These are phyloP conservation scores for Crotalus helleri DNA, from an alignment of 2,113 vertebrate genomes.

Conservation along the genomic window DNA sequence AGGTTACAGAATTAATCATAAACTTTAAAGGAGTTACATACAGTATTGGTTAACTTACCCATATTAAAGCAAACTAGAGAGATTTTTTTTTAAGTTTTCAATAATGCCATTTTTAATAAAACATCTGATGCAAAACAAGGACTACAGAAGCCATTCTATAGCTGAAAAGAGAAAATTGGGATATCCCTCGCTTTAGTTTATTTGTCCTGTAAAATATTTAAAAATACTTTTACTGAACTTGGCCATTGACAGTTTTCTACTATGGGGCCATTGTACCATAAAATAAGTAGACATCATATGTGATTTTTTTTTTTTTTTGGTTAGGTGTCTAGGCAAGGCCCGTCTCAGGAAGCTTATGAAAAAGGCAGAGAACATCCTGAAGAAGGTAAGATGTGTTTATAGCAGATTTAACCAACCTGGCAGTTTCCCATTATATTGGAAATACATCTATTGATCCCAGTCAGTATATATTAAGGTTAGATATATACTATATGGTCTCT, in stretches of 20 bases:
- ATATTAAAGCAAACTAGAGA: slow-evolving; percentile 28
- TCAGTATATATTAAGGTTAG: not conserved
- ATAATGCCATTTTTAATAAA: not conserved
- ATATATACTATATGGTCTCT: not conserved
- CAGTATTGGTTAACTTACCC: slow-evolving; percentile 39
- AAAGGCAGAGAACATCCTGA: slow-evolving; percentile 92
- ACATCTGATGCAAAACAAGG: not conserved
- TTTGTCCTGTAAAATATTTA: not conserved
- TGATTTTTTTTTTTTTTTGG: slow-evolving; percentile 9
- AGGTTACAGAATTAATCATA: slow-evolving; percentile 21
- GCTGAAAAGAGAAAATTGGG: not conserved
- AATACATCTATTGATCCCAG: not conserved
- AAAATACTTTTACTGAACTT: not conserved
- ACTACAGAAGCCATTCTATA: not conserved
- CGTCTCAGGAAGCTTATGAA: slow-evolving; percentile 88
- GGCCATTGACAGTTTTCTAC: not conserved
- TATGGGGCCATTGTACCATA: not conserved
- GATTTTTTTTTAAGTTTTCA: not conserved
- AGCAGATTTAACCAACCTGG: not conserved
- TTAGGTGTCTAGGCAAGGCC: slow-evolving; percentile 87
- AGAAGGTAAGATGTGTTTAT: slow-evolving; percentile 81
- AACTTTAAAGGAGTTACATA: slow-evolving; percentile 49
- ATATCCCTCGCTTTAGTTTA: not conserved
- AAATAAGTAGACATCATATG: not conserved
- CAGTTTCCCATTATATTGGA: not conserved